Base-by-base conservation (phyloP, 2,113 vertebrate species). In the Thalassarche chlororhynchos region DNA sequence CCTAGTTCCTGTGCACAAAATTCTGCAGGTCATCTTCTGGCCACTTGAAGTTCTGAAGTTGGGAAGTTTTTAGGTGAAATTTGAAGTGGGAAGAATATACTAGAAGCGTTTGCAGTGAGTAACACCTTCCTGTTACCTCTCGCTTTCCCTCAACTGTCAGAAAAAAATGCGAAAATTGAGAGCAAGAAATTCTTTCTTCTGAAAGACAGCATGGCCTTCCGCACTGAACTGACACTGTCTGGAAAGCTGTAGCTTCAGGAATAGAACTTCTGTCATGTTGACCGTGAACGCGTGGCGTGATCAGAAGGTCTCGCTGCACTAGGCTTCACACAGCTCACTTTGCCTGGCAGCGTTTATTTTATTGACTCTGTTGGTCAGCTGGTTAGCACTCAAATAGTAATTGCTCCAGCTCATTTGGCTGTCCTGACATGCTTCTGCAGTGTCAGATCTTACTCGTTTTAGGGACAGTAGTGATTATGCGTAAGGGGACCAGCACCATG, bases 261-360 rank as follows among this genome's bases (percentile, higher is more conserved):
- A 4, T 18, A 9, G 17, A 44, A 17, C 8, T 42, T 76, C n/a
- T 25, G 36, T 69, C 17, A 3, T 4, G 16, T 46, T 51, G n/a
- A 3, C n/a, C 3, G 3, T 52, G 47, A 42, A 6, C 0, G 1
- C 8, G 4, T 46, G 44, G 49, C 1, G 1, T 15, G 38, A 4
- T 70, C 57, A 68, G 38, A 15, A 72, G 47, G 42, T 46, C 42
- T 49, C 24, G 7, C 57, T 71, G 57, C 47, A 12, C 28, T 31
- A 15, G 47, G 44, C 66, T 49, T 70, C 57, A 8, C 17, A 6
- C 40, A 58, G 14, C 44, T 85, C 6, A 0, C 38, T 86, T 57
- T 82, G 58, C 84, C 68, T 84, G 62, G 24, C 76, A 94, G 83
- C 15, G 1, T 60, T 79, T 44, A 14, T 55, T 76, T 71, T 61